These are phyloP conservation scores for Stigmatopora argus DNA, from an alignment of 2,113 vertebrate genomes.

Conservation along the genomic window DNA sequence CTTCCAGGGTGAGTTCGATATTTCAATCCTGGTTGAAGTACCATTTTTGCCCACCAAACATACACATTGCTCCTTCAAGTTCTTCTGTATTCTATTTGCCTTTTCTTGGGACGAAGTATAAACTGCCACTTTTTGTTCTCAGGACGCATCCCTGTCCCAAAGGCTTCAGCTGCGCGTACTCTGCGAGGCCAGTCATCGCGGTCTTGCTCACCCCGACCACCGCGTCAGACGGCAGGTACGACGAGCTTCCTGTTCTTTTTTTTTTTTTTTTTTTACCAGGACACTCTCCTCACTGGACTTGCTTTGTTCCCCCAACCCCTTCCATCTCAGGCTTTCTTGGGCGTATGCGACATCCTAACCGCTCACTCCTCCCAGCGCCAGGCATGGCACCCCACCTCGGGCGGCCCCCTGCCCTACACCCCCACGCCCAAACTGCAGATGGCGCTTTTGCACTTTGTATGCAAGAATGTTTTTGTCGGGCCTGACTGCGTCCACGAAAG, in stretches of 20 bases:
- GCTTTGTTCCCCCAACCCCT: neutral
- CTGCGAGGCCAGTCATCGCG: slow-evolving; percentile 70
- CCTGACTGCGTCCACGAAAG: slow-evolving; percentile 57
- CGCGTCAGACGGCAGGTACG: slow-evolving; percentile 77
- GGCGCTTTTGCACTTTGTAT: slow-evolving; percentile 75
- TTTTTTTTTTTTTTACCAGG: too few species aligned
- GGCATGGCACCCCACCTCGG: slow-evolving; percentile 59
- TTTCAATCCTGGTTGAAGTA: too few species aligned
- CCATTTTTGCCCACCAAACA: too few species aligned
- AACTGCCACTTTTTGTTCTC: slow-evolving; percentile 10
- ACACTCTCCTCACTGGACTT: neutral
- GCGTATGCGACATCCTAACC: slow-evolving; percentile 80
- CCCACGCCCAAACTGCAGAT: slow-evolving; percentile 77
- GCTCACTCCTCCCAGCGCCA: slow-evolving; percentile 77
- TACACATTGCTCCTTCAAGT: too few species aligned
- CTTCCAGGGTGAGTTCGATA: slow-evolving; percentile 70
- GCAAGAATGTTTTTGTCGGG: slow-evolving; percentile 69
- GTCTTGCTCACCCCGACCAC: slow-evolving; percentile 69
- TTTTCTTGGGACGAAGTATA: neutral
- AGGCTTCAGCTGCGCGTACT: slow-evolving; percentile 71
- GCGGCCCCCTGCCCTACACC: slow-evolving; percentile 63
- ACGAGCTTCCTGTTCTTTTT: neutral
- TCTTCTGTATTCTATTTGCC: too few species aligned
- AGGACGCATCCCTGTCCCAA: slow-evolving; percentile 72
- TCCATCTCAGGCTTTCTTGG: slow-evolving; percentile 73